Evolutionary conservation across 2,797 vertebrate species (phyloP).

Genomic region (Picus viridis): DNA sequence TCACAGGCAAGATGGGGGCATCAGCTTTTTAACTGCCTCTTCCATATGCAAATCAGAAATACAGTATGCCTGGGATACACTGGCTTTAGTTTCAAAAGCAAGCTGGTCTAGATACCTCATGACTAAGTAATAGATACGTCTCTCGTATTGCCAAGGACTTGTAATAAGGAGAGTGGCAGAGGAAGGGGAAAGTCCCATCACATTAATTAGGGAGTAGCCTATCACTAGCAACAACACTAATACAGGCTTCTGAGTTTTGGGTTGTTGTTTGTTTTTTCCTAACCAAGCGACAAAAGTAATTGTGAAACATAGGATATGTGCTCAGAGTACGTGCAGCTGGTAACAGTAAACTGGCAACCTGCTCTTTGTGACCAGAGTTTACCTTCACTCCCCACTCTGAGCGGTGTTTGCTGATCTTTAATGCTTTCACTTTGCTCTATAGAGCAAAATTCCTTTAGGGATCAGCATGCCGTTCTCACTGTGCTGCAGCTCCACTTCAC

Average conservation of each 20-base stretch:
- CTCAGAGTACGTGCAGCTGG: neutral
- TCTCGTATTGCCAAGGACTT: constrained; percentile 26
- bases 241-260: neutral
- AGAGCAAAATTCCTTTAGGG: constrained; percentile 5
- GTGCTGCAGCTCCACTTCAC: neutral
- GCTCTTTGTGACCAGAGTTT: neutral
- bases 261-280: fast-evolving
- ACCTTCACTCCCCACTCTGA: neutral
- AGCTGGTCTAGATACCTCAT: constrained; percentile 25
- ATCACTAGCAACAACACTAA: neutral
- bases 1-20: constrained; percentile 46
- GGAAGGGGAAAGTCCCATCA: constrained; percentile 48
- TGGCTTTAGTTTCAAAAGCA: constrained; percentile 50
- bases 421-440: neutral
- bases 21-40: constrained; percentile 64
- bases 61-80: constrained; percentile 33
- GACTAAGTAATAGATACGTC: constrained; percentile 37
- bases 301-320: neutral
- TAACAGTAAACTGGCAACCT: neutral
- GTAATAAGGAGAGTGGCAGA: neutral
- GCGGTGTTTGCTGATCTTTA: neutral
- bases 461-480: neutral
- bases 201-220: constrained; percentile 32
- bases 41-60: constrained; percentile 75
- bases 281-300: neutral